Conservation (phyloP, 2,888 invertebrate species). For the Pardosa pseudoannulata region DNA sequence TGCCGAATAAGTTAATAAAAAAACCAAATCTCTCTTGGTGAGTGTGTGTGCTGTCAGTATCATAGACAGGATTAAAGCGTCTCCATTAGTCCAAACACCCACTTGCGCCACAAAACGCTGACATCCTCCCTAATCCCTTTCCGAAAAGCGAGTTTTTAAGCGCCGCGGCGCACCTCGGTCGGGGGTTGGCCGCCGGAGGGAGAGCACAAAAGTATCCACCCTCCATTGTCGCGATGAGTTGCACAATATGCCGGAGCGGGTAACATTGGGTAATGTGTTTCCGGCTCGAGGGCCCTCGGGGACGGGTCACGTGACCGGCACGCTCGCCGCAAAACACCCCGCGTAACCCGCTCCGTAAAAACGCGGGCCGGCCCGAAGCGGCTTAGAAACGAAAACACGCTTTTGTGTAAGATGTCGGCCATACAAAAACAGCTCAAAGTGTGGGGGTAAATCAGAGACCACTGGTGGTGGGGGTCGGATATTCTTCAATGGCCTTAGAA, state of each 20-base stretch:
- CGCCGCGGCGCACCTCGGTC: neutral
- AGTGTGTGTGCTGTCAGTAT: too few species aligned
- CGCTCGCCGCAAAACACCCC: too few species aligned
- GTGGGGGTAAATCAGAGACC: too few species aligned
- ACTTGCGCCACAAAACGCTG: neutral
- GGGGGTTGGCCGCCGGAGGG: neutral
- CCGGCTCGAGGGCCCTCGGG: conserved; percentile 43
- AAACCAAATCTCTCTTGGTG: too few species aligned
- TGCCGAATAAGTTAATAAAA: too few species aligned
- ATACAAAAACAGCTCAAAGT: neutral
- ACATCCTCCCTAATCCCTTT: neutral
- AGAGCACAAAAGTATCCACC: neutral
- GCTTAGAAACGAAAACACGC: neutral
- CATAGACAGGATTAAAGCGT: too few species aligned
- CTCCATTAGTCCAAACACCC: neutral
- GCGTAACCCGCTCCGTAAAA: neutral
- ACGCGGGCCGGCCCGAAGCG: neutral
- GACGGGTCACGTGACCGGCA: conserved; percentile 47
- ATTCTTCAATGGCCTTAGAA: too few species aligned
- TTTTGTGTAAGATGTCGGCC: neutral
- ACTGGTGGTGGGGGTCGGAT: too few species aligned
- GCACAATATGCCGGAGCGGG: conserved; percentile 54
- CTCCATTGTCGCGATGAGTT: neutral
- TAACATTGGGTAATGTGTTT: conserved; percentile 69
- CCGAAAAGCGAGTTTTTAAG: neutral